These are phyloP conservation scores for Lontra canadensis DNA, from an alignment of 2,113 vertebrate genomes.

Conservation along the genomic window DNA sequence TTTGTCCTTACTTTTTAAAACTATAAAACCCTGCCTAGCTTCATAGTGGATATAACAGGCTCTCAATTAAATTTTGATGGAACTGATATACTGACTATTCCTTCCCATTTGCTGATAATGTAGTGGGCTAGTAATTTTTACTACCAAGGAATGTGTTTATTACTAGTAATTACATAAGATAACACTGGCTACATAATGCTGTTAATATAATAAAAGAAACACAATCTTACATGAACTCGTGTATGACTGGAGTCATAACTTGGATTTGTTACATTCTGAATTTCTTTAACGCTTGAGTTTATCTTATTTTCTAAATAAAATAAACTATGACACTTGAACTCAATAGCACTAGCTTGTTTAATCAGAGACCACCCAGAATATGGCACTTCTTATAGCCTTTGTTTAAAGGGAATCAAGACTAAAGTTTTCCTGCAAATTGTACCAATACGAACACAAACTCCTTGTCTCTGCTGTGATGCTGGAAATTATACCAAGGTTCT, in stretches of 20 bases:
- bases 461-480: background rate
- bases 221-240: background rate
- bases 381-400: background rate
- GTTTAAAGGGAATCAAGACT: background rate
- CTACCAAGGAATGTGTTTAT: background rate
- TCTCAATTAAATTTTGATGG: background rate
- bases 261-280: background rate
- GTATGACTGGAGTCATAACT: background rate
- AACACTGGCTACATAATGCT: background rate
- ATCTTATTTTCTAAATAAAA: constrained; percentile 28
- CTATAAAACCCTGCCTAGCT: background rate
- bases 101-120: background rate
- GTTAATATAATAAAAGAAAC: background rate
- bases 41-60: background rate
- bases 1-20: background rate
- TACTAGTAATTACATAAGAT: background rate
- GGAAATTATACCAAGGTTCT: background rate
- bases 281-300: background rate
- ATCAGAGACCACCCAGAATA: constrained; percentile 8
- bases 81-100: background rate
- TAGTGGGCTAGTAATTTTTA: background rate
- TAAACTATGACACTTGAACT: background rate
- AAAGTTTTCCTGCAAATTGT: background rate
- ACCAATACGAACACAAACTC: background rate
- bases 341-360: background rate